These are phyloP conservation scores for Diadromus collaris DNA, from an alignment of 2,888 invertebrate species.

Conservation along the genomic window DNA sequence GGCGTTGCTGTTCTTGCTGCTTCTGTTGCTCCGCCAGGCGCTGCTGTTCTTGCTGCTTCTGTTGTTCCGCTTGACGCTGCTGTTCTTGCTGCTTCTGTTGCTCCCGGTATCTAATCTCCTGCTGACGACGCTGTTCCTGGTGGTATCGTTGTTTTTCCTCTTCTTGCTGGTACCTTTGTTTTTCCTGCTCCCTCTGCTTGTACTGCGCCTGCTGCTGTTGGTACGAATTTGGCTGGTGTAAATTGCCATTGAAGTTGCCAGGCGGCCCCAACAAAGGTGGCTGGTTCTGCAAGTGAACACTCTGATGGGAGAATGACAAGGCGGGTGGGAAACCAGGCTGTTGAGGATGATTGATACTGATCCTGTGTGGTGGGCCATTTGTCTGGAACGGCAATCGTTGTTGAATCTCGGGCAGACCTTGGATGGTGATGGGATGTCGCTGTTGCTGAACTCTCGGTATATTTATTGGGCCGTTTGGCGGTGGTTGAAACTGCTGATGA, in stretches of 20 bases:
- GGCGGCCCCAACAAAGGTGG: constrained; percentile 58
- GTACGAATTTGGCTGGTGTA: constrained; percentile 57
- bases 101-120: constrained; percentile 70
- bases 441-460: constrained; percentile 68
- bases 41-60: constrained; percentile 66
- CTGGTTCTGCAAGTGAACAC: constrained; percentile 71
- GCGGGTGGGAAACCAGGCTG: constrained; percentile 72
- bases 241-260: constrained; percentile 62
- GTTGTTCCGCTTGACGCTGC: constrained; percentile 63
- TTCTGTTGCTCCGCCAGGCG: constrained; percentile 64
- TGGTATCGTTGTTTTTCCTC: constrained; percentile 72
- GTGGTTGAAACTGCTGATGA: constrained; percentile 64
- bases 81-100: constrained; percentile 72
- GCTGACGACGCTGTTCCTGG: constrained; percentile 70
- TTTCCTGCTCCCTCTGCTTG: constrained; percentile 60
- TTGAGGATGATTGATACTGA: constrained; percentile 75
- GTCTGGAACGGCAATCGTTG: constrained; percentile 75
- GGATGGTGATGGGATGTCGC: constrained; percentile 75
- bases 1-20: constrained; percentile 70
- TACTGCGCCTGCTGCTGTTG: constrained; percentile 62
- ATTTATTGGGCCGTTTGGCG: constrained; percentile 52
- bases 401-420: constrained; percentile 76
- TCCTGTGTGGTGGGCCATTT: constrained; percentile 78
- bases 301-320: constrained; percentile 74
- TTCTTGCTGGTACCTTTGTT: constrained; percentile 52